Evolutionary conservation across 2,888 invertebrate genomes (phyloP), one percentile per base, ranked within the genome.

Genomic region (Troilus luridus): DNA sequence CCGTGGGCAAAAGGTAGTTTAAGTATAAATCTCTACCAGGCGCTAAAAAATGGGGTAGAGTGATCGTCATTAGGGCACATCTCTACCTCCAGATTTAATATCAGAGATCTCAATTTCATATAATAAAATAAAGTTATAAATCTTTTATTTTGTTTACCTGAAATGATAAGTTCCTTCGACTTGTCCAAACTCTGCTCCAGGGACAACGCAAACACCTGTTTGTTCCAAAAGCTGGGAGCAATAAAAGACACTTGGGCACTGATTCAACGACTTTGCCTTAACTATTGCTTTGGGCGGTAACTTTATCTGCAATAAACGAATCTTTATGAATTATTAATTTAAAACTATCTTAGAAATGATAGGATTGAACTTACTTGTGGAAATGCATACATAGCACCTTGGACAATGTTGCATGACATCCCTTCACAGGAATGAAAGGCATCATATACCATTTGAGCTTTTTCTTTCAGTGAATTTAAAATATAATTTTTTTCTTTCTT

Each of bases 311-410:
- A 88, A 77, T 10, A 77, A 54, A 67, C 14, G 5, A 67, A 24
- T 5, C 24, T 5, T 19, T 64, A 9, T 24, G 3, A 67, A 67
- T 14, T 6, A 67, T 24, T 24, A 12, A 14, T 27, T 67, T 12
- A 27, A 5, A 24, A 24, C 24, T 64, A n/a, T 64, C n/a, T 67
- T 12, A 14, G 9, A 60, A 6, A 0, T 12, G 5, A 60, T 0
- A 14, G 14, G 67, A 14, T 67, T 67, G 10, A 67, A 24, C 56
- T 56, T 92, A 94, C 94, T 93, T 93, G 93, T 0, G 99, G 99
- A 94, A 99, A 99, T 92, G 98, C 98, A 94, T 99, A 99, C 99
- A 99, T 99, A 10, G 99, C 99, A n/a, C 99, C 97, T 97, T 97
- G 93, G 41, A 93, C 93, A 6, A 95, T 95, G 94, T 99, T 98